Evolutionary conservation across 2,888 invertebrate genomes (phyloP), one percentile per base, ranked within the genome.

Genomic region (Apotomis turbidana): DNA sequence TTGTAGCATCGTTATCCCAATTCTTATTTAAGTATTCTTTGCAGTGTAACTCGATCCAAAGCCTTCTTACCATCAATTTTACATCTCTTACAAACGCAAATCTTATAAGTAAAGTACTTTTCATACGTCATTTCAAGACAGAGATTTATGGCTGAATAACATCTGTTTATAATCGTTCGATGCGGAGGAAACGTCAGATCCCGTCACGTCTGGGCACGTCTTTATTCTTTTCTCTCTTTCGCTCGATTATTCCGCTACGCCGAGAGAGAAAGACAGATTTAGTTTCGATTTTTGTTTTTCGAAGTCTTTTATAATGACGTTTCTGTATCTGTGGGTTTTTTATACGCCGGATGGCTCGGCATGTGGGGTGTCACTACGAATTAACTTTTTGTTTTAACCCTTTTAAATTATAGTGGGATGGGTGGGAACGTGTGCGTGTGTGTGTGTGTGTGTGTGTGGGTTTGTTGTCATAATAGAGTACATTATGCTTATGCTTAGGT

Each of bases 81-180:
- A 66, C 61, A 49, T 46, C 60, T 68, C 49, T 58, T 52, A 58
- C 58, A 70, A 68, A 58, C 52, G 72, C 63, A 72, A 72, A 72
- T 72, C 68, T 72, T 72, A 63, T 68, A 71, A 71, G 70, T 64
- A 67, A 60, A 71, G 72, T 68, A 72, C 72, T 68, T 72, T 72
- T 68, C 72, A 72, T 68, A 68, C 63, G 68, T 72, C 72, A 63
- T 59, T 68, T 58, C 52, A 74, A 78, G 86, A 88, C 86, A 83
- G 85, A 86, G 91, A 92, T 92, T 91, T 91, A 91, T 89, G 77
- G 79, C 81, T 76, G 79, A 81, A 83, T 81, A 86, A 85, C 93
- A 93, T 90, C 86, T 93, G 93, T 85, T 91, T 89, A 88, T 89
- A 91, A 91, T 91, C 90, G 84, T 77, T 81, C 79, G 82, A 89